These are phyloP conservation scores for Nixonia krombeini DNA, from an alignment of 1,140 invertebrate genomes.

Conservation along the genomic window DNA sequence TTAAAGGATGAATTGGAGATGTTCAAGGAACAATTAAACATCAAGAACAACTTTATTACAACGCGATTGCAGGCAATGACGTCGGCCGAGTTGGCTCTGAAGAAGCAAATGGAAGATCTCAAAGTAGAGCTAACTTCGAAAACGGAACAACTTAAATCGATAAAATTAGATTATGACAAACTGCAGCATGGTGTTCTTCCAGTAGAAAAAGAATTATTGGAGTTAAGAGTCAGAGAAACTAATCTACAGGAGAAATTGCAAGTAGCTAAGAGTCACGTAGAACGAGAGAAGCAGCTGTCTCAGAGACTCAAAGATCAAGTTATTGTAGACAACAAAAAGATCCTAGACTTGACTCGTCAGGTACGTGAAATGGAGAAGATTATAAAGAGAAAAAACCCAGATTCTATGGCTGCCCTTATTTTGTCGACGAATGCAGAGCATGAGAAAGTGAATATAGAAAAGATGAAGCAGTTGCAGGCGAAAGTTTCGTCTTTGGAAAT, in stretches of 20 bases:
- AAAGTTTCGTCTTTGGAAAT: constrained; percentile 78
- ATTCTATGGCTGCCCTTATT: constrained; percentile 83
- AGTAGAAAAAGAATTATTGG: constrained; percentile 64
- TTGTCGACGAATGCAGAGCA: constrained; percentile 75
- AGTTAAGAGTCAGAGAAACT: constrained; percentile 57
- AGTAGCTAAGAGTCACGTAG: constrained; percentile 67
- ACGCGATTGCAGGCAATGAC: constrained; percentile 62
- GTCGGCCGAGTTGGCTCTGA: constrained; percentile 55
- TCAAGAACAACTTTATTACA: constrained; percentile 66
- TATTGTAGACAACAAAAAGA: constrained; percentile 79
- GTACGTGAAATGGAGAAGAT: constrained; percentile 86
- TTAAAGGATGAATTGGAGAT: constrained; percentile 66
- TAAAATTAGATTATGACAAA: constrained; percentile 59
- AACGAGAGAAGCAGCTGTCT: constrained; percentile 73
- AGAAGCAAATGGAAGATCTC: constrained; percentile 63
- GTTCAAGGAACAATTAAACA: constrained; percentile 66
- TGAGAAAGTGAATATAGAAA: constrained; percentile 66
- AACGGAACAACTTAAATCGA: constrained; percentile 59
- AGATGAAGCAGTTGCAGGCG: constrained; percentile 77
- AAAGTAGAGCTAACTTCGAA: constrained; percentile 64
- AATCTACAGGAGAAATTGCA: constrained; percentile 66
- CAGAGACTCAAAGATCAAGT: constrained; percentile 77
- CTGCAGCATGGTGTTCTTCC: constrained; percentile 60
- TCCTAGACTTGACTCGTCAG: constrained; percentile 82
- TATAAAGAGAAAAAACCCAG: constrained; percentile 82